Evolutionary conservation across 2,113 vertebrate species (phyloP).

Genomic region (Grammomys dolichurus): DNA sequence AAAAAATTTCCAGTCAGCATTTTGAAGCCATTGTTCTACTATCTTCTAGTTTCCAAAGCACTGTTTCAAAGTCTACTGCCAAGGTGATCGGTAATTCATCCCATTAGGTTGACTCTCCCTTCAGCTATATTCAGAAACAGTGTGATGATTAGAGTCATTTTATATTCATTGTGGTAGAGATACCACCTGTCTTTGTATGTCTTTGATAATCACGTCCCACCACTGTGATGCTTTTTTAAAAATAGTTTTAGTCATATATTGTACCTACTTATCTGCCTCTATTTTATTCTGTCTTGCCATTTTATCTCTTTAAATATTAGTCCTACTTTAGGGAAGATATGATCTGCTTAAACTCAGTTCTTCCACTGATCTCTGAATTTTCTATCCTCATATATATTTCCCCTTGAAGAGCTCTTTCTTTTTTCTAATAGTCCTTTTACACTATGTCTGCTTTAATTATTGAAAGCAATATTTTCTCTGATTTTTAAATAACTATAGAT

Average conservation of each 20-base stretch:
- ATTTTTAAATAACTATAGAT: not conserved
- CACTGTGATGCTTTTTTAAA: not conserved
- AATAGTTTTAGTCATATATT: not conserved
- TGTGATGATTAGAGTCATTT: not conserved
- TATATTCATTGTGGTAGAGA: not conserved
- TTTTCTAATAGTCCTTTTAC: not conserved
- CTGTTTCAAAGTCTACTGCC: not conserved
- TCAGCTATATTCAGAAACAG: not conserved
- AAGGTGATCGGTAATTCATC: not conserved
- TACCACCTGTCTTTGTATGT: not conserved
- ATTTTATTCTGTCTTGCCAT: not conserved
- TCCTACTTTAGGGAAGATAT: not conserved
- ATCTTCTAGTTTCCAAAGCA: not conserved
- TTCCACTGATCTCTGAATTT: not conserved
- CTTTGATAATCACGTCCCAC: not conserved
- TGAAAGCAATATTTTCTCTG: not conserved
- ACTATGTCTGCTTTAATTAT: not conserved
- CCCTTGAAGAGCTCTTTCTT: not conserved
- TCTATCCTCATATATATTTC: not conserved
- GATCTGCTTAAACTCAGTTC: not conserved
- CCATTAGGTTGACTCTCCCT: not conserved
- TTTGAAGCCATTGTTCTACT: conserved; percentile 5
- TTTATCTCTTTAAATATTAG: not conserved
- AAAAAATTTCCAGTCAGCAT: not conserved
- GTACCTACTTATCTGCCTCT: not conserved